Evolutionary conservation across 2,113 vertebrate species (phyloP), one percentile per base, ranked within the genome.

Genomic region (Rhadina sibilatrix): DNA sequence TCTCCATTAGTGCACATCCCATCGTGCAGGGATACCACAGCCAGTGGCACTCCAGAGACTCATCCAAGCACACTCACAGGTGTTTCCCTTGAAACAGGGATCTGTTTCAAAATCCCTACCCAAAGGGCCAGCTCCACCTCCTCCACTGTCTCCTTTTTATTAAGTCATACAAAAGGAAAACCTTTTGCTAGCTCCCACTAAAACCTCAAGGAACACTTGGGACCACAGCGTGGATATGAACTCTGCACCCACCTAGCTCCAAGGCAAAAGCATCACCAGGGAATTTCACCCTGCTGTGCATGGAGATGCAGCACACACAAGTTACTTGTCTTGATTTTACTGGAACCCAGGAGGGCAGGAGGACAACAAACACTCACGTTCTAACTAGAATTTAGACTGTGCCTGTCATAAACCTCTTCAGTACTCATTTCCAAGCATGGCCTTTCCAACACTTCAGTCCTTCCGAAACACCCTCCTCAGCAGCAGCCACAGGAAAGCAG

Each of bases 1-100:
- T 28, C 11, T 19, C 17, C 22, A 7, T 22, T 19, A 31, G 44
- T 2, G 1, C 25, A 16, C 22, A 17, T 13, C 5, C 9, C 33
- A 7, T 2, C 0, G 0, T 0, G 5, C 11, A 11, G 21, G 0
- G 4, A 1, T 7, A 17, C 10, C 9, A 3, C 0, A 0, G 22
- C 31, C 46, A 13, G 23, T 3, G 31, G 31, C 1, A 0, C 30
- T 46, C 40, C 10, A 11, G 1, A 21, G 16, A 25, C 25, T 8
- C 18, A 22, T 2, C 10, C 8, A 31, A 38, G 10, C 56, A 37
- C 20, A 24, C 5, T 6, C 57, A 44, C 1, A 7, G 61, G 20
- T 12, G 30, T n/a, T n/a, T n/a, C n/a, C n/a, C n/a, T n/a, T n/a
- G n/a, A n/a, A n/a, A n/a, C n/a, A n/a, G n/a, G n/a, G n/a, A n/a